These are phyloP conservation scores for Rhopalosiphum padi DNA, from an alignment of 1,140 invertebrate genomes.

Conservation along the genomic window DNA sequence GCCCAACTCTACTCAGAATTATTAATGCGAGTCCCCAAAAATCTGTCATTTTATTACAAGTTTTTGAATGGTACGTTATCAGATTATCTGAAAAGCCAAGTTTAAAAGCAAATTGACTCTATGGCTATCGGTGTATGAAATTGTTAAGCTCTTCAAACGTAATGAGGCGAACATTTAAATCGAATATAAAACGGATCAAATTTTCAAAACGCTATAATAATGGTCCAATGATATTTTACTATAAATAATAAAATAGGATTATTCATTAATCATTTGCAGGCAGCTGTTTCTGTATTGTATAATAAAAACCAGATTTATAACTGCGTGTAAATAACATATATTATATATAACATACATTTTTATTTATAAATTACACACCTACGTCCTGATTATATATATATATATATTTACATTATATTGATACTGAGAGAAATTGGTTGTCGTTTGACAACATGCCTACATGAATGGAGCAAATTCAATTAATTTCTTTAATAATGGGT, in stretches of 20 bases:
- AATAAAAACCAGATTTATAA: neutral
- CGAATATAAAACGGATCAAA: conserved; percentile 9
- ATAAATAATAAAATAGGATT: neutral
- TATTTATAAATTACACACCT: neutral
- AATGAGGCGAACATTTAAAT: conserved; percentile 26
- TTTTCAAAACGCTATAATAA: neutral
- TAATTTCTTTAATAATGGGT: neutral
- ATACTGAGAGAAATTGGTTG: neutral
- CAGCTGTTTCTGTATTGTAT: neutral
- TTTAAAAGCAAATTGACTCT: neutral
- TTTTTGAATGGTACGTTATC: neutral
- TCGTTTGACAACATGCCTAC: neutral
- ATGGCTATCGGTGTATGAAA: conserved; percentile 2
- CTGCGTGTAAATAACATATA: neutral
- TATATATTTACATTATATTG: no score
- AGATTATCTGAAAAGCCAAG: neutral
- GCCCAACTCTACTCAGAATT: no score
- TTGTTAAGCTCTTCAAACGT: conserved; percentile 31
- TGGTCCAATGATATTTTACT: neutral
- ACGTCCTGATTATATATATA: no score
- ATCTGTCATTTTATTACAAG: neutral
- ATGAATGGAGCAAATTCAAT: neutral
- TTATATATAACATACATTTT: neutral
- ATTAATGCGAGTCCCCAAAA: neutral
- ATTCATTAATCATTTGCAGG: conserved; percentile 22